These are phyloP conservation scores for Malurus cyaneus DNA, from an alignment of 2,113 vertebrate species.

Conservation along the genomic window DNA sequence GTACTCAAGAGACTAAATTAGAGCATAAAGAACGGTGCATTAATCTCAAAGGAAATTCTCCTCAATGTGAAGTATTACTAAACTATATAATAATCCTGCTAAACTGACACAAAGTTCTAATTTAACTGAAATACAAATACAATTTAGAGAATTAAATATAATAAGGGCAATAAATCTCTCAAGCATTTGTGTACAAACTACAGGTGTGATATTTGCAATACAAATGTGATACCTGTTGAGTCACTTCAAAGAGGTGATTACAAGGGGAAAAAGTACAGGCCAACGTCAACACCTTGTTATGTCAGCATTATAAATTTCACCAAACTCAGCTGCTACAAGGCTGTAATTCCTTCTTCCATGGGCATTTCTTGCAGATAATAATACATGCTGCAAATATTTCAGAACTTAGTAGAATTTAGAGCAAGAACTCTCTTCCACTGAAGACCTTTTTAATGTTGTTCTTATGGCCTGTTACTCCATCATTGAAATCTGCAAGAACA, in stretches of 20 bases:
- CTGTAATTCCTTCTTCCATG: neutral
- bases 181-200: constrained; percentile 3
- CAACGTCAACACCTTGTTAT: neutral
- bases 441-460: neutral
- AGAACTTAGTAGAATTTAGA: neutral
- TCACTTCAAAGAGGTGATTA: constrained; percentile 1
- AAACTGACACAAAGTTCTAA: neutral
- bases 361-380: neutral
- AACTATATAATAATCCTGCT: neutral
- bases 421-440: neutral
- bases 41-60: neutral
- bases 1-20: neutral
- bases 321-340: neutral
- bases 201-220: neutral
- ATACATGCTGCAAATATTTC: neutral
- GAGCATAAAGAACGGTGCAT: neutral
- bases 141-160: neutral
- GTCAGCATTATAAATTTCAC: neutral
- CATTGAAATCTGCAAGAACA: neutral
- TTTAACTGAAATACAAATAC: neutral
- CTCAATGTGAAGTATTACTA: neutral
- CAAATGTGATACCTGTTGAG: neutral
- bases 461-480: neutral
- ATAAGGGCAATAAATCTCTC: neutral
- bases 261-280: neutral